A percentile compares a stretch with the other conserved stretches of the same genome.
phyloP scores from a whole-genome alignment of 2,888 invertebrate species.

The Caenorhabditis panamensis region DNA sequence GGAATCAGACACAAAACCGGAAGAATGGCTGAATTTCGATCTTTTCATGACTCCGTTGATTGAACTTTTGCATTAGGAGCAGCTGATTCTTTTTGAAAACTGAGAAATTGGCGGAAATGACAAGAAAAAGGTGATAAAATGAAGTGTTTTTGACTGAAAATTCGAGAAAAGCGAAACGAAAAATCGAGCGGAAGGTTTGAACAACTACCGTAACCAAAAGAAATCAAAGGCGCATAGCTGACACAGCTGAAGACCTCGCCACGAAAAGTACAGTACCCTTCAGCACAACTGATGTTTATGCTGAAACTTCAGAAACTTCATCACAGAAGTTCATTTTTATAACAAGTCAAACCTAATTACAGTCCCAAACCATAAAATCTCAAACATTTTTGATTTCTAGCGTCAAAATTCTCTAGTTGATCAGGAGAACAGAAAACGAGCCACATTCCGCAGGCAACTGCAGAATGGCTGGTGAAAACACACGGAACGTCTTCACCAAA shows the following conservation, averaged over 20 bases:
- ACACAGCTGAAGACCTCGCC: no score
- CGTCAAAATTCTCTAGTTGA: neutral
- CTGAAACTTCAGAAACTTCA: neutral
- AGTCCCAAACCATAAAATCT: constrained; percentile 8
- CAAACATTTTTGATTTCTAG: neutral
- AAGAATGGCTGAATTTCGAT: no score
- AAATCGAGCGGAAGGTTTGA: no score
- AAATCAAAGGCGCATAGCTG: constrained; percentile 3
- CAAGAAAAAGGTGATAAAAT: neutral
- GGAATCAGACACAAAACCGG: no score
- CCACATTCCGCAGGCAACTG: constrained; percentile 9
- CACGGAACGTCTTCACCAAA: constrained; percentile 32
- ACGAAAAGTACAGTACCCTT: constrained; percentile 8
- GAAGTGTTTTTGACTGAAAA: neutral
- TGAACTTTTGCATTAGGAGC: no score
- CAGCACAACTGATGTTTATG: no score
- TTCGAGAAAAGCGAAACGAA: no score
- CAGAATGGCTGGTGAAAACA: constrained; percentile 23
- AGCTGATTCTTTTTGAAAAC: no score
- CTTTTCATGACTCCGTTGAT: no score
- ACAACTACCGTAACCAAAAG: no score
- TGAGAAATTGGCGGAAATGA: neutral
- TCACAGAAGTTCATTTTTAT: neutral
- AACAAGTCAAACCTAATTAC: neutral
- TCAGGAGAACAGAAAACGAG: neutral